Percentiles rank a stretch among this genome's conserved stretches.
Conservation (phyloP, 1,140 invertebrate genomes). For the Drosophila neocordata region DNA sequence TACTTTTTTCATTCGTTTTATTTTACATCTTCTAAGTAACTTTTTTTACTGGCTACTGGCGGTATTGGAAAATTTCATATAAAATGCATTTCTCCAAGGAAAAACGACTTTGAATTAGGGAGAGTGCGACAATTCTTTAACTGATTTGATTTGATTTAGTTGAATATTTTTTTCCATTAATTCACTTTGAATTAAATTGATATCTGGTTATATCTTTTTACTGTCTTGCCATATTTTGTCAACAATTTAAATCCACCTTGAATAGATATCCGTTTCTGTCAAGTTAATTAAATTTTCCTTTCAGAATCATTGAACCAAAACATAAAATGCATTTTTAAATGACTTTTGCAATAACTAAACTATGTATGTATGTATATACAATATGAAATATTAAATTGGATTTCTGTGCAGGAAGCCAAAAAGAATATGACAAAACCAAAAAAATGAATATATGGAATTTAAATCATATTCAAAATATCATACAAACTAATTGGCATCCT, state of each 20-base stretch:
- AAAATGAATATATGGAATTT: background rate
- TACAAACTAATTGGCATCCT: slow-evolving; percentile 44
- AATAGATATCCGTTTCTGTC: slow-evolving; percentile 14
- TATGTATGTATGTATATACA: background rate
- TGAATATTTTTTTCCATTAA: slow-evolving; percentile 2
- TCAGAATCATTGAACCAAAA: slow-evolving; percentile 6
- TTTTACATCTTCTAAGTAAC: background rate
- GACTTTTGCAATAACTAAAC: slow-evolving; percentile 6
- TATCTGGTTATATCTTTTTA: background rate
- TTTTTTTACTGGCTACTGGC: background rate
- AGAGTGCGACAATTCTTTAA: background rate
- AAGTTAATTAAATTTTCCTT: slow-evolving; percentile 37
- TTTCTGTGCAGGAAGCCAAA: slow-evolving; percentile 2
- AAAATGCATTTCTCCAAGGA: slow-evolving; percentile 5
- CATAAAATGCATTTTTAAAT: slow-evolving; percentile 12
- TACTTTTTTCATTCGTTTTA: too few relatives aligned
- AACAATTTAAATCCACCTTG: background rate
- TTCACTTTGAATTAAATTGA: background rate
- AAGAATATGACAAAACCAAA: background rate
- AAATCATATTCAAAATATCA: slow-evolving; percentile 9
- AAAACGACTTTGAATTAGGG: background rate
- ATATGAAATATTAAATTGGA: slow-evolving; percentile 12
- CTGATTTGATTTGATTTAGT: slow-evolving; percentile 6
- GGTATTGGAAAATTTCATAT: background rate
- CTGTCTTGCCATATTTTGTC: background rate